A percentile compares a stretch with the other conserved stretches of the same genome.
These are phyloP conservation scores for Corydoras maculifer DNA, from an alignment of 2,113 vertebrate genomes.

Conservation along the genomic window DNA sequence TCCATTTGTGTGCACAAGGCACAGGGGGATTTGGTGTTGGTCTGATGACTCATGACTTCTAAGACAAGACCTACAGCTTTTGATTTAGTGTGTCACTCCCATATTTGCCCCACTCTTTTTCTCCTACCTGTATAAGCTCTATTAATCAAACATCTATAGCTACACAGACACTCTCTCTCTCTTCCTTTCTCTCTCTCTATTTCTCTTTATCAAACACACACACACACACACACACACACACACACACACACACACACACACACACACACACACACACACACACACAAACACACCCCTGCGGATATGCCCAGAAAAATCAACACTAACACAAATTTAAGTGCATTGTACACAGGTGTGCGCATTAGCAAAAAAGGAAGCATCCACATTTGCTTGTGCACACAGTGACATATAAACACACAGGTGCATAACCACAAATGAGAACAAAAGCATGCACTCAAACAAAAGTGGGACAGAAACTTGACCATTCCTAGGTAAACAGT, in stretches of 20 bases:
- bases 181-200: too few species aligned
- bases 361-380: slow-evolving; percentile 10
- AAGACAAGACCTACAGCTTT: slow-evolving; percentile 32
- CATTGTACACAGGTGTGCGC: slow-evolving; percentile 29
- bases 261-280: neutral
- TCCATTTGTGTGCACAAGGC: neutral
- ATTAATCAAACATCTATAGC: slow-evolving; percentile 34
- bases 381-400: slow-evolving; percentile 12
- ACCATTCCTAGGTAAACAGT: slow-evolving; percentile 36
- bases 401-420: slow-evolving; percentile 21
- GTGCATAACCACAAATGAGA: slow-evolving; percentile 23
- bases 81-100: slow-evolving; percentile 31
- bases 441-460: slow-evolving; percentile 9
- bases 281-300: neutral
- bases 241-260: neutral
- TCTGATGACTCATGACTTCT: slow-evolving; percentile 28
- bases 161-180: slow-evolving; percentile 7
- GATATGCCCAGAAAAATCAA: slow-evolving; percentile 17
- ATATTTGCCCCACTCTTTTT: slow-evolving; percentile 38
- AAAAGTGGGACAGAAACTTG: slow-evolving; percentile 25
- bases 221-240: neutral
- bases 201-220: too few species aligned
- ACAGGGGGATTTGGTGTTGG: neutral
- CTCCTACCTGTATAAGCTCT: slow-evolving; percentile 18
- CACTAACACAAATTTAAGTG: slow-evolving; percentile 23